Percentiles rank a stretch among this genome's conserved stretches.
phyloP scores from a whole-genome alignment of 2,888 invertebrate species.

The Hipparchia semele region DNA sequence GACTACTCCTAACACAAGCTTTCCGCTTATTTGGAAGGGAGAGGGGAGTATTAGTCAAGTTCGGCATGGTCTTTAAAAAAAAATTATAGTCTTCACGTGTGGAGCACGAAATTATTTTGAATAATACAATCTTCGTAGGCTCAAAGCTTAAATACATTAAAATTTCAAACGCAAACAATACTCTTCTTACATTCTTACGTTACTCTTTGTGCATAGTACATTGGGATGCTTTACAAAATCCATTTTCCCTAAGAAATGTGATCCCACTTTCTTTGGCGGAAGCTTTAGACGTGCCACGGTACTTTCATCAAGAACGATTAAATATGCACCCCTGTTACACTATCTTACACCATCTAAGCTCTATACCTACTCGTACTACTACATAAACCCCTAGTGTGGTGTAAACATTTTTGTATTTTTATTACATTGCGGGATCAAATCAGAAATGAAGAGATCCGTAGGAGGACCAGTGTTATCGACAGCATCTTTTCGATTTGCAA shows the following conservation, averaged over 20 bases:
- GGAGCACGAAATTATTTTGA: not conserved
- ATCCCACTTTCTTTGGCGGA: conserved; percentile 40
- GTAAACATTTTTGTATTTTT: not conserved
- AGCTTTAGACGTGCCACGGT: conserved; percentile 46
- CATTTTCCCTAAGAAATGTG: conserved; percentile 43
- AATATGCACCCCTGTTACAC: conserved; percentile 75
- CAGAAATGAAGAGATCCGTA: too few relatives aligned
- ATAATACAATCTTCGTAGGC: not conserved
- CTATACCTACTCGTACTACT: conserved; percentile 24
- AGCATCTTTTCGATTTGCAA: too few relatives aligned
- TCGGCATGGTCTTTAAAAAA: too few relatives aligned
- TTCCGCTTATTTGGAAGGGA: too few relatives aligned
- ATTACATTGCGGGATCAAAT: conserved; percentile 27
- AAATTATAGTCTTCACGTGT: too few relatives aligned
- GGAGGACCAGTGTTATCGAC: too few relatives aligned
- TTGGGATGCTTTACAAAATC: conserved; percentile 37
- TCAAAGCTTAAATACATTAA: not conserved
- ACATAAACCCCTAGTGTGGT: not conserved
- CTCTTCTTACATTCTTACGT: conserved; percentile 4
- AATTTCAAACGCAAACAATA: conserved; percentile 19
- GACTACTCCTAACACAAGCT: too few relatives aligned
- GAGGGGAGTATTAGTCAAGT: too few relatives aligned
- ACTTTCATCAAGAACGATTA: conserved; percentile 64
- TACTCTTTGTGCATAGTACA: conserved; percentile 28
- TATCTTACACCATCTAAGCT: conserved; percentile 63